Base-by-base conservation (phyloP, 2,797 vertebrate species). In the Rhinatrema bivittatum region DNA sequence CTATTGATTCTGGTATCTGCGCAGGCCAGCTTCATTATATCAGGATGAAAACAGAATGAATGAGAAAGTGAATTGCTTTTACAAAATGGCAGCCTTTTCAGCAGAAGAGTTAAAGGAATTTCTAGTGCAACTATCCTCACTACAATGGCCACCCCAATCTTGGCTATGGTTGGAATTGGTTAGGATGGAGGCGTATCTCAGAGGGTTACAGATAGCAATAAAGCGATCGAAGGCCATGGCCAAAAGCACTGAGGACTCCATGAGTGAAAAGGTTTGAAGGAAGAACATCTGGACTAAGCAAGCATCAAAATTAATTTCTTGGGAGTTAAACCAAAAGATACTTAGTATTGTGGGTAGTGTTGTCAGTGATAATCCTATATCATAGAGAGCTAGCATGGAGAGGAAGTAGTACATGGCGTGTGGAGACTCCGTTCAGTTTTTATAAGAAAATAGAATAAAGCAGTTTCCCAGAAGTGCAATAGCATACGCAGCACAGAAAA, bases 361-460 rank as follows among this genome's bases (percentile, higher is more conserved):
- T 2, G 64, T 66, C 7, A 63, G 14, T 11, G 62, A 60, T 7
- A 70, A 40, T 3, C 50, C 46, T 10, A 66, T 36, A 8, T 58
- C 42, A n/a, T 44, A 59, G 43, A 73, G 31, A 5, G 55, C 55
- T 7, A 72, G 33, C 47, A 65, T 43, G 49, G 61, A 68, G 18
- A 82, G 59, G 38, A 84, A 70, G 9, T 46, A 54, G 25, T 68
- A 73, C 75, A 74, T 78, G 76, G 79, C 16, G 78, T 48, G 0
- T 72, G 76, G 1, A 82, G 71, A 3, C 65, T 62, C 2, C 42
- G 50, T 7, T 79, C 78, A 16, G 11, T 80, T 42, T 9, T n/a
- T 19, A 79, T 46, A 40, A 81, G 25, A 49, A 73, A 60, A 4
- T n/a, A n/a, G n/a, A n/a, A n/a, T n/a, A n/a, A n/a, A n/a, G n/a